Conservation (phyloP, 2,113 vertebrate genomes). For the human (Homo sapiens) region DNA sequence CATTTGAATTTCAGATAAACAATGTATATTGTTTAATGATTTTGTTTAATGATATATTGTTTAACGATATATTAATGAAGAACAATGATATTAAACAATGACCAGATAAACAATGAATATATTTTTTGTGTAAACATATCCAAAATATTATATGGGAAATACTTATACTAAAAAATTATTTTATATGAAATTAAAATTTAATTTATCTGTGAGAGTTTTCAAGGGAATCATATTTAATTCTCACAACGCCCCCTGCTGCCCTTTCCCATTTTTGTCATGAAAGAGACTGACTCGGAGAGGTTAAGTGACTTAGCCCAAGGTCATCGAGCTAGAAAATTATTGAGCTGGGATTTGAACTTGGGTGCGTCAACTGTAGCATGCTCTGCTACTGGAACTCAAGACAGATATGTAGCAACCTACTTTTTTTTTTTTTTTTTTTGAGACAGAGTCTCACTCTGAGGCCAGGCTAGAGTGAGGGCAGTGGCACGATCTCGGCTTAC, state of each 20-base stretch:
- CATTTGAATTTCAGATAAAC: neutral
- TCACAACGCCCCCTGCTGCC: neutral
- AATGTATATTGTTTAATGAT: neutral
- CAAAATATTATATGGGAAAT: neutral
- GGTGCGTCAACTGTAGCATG: neutral
- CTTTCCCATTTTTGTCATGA: neutral
- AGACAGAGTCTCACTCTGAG: too few species aligned
- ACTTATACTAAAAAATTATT: neutral
- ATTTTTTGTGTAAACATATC: neutral
- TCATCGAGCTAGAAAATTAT: neutral
- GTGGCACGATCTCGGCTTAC: too few species aligned
- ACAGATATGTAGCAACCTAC: neutral
- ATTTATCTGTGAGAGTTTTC: neutral
- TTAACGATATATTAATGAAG: too few species aligned
- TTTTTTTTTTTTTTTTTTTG: neutral
- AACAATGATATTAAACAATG: too few species aligned
- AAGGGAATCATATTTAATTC: neutral
- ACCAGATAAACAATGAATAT: neutral
- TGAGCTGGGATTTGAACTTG: neutral
- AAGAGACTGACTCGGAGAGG: neutral
- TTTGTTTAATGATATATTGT: too few species aligned
- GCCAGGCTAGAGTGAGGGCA: too few species aligned
- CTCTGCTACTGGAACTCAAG: neutral
- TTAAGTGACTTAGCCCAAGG: neutral
- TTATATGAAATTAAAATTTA: constrained; percentile 10